Evolutionary conservation across 2,113 vertebrate species (phyloP), one percentile per base, ranked within the genome.

Genomic region (Toxotes jaculatrix): DNA sequence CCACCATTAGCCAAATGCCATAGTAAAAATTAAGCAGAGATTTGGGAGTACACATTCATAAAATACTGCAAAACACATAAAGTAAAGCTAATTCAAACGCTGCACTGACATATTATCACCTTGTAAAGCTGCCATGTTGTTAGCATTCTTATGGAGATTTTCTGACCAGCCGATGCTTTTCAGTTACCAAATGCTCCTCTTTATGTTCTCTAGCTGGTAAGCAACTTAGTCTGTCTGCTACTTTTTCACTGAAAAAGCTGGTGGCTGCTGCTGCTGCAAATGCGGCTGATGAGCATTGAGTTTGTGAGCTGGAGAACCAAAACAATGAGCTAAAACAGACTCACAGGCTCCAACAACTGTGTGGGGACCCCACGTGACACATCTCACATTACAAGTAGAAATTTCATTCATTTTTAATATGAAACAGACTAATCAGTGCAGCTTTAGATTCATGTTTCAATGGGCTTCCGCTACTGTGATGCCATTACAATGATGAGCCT

Each of bases 1-100:
- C 57, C 32, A 32, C 23, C 32, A 43, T 81, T 21, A 73, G 55
- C 27, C 14, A 53, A 32, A 45, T 45, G 27, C 6, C 57, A 62
- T 21, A 78, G 21, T 31, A 63, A 69, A 42, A 55, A 59, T 10
- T 27, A 17, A 68, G 6, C 75, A 77, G 27, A 63, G 27, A 21
- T 13, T 17, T 43, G 13, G 53, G 42, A 60, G 11, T 8, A 4
- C 7, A 1, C 21, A 27, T 16, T 67, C 21, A 89, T 43, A 42
- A 34, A 59, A 63, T 32, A 36, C 23, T 74, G 23, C 0, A 79
- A 68, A 32, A 60, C 45, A 21, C 12, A 45, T 42, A 19, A 32
- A 31, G 19, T 4, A 31, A 57, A 14, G 55, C 12, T 2, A 27
- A 57, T 57, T 55, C 19, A 55, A 23, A 63, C 19, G 14, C 19